Evolutionary conservation across 2,797 vertebrate species (phyloP).

Genomic region (Rhinella marina): DNA sequence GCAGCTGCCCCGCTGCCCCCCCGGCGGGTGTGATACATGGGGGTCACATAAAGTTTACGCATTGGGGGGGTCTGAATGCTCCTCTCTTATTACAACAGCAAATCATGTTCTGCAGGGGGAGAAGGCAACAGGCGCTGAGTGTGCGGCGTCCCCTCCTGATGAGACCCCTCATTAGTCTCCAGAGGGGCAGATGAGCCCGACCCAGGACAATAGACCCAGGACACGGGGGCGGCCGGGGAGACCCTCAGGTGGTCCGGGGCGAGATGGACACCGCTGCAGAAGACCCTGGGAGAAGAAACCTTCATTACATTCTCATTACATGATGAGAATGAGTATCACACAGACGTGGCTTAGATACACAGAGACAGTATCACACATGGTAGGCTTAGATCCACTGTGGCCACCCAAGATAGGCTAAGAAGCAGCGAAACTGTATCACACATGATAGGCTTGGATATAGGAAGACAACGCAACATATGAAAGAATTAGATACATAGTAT

Average conservation of each 20-base stretch:
- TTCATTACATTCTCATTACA: neutral
- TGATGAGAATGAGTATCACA: neutral
- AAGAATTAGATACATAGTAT: too few relatives aligned
- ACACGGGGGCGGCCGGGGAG: neutral
- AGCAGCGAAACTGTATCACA: too few relatives aligned
- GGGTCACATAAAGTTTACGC: conserved; percentile 58
- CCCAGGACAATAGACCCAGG: neutral
- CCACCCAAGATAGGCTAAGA: too few relatives aligned
- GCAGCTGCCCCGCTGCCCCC: conserved; percentile 43
- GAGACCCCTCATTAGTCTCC: conserved; percentile 49
- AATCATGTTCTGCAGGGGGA: conserved; percentile 44
- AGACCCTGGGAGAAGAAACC: neutral
- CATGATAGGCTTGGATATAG: too few relatives aligned
- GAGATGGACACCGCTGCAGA: neutral
- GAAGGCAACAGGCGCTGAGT: conserved; percentile 52
- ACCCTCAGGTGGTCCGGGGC: neutral
- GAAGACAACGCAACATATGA: too few relatives aligned
- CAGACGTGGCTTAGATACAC: too few relatives aligned
- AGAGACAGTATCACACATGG: neutral
- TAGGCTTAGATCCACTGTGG: too few relatives aligned
- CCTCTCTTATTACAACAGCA: conserved; percentile 53
- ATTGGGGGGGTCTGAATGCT: conserved; percentile 6
- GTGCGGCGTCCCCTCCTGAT: conserved; percentile 38
- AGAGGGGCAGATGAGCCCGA: conserved; percentile 38
- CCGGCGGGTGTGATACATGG: conserved; percentile 51